phyloP scores from a whole-genome alignment of 2,888 invertebrate species.

The Formica aserva region DNA sequence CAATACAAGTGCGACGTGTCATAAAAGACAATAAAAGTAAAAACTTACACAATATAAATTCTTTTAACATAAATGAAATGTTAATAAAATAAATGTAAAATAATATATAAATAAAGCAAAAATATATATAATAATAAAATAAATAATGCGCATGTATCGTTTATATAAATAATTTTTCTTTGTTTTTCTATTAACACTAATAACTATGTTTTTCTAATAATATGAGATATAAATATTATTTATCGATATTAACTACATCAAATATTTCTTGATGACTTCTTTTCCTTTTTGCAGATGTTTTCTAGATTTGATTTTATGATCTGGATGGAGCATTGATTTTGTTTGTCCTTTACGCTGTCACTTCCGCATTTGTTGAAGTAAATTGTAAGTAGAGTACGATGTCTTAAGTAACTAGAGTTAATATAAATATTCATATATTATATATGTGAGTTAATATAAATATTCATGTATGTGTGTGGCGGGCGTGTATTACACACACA shows the following conservation, averaged over 20 bases:
- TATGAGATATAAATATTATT: not conserved
- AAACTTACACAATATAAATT: not conserved
- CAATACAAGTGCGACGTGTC: not conserved
- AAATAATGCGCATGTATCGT: not conserved
- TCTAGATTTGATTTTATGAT: not conserved
- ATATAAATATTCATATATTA: not conserved
- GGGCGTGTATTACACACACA: no score
- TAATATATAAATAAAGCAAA: not conserved
- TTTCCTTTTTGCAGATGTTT: not conserved
- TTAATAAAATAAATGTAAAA: not conserved
- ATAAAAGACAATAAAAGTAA: not conserved
- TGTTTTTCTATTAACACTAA: not conserved
- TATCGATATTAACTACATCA: not conserved
- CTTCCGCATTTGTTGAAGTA: slow-evolving; percentile 26
- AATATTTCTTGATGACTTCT: not conserved
- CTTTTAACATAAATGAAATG: not conserved
- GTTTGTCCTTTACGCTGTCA: not conserved
- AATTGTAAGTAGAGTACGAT: slow-evolving; percentile 56
- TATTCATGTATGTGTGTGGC: not conserved
- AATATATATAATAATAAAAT: not conserved
- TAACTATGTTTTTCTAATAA: not conserved
- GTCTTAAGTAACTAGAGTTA: slow-evolving; percentile 54
- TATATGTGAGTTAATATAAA: not conserved
- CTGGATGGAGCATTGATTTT: not conserved
- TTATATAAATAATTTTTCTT: not conserved